Evolutionary conservation across 2,888 invertebrate species (phyloP).

Genomic region (Drosophila fungiperda): DNA sequence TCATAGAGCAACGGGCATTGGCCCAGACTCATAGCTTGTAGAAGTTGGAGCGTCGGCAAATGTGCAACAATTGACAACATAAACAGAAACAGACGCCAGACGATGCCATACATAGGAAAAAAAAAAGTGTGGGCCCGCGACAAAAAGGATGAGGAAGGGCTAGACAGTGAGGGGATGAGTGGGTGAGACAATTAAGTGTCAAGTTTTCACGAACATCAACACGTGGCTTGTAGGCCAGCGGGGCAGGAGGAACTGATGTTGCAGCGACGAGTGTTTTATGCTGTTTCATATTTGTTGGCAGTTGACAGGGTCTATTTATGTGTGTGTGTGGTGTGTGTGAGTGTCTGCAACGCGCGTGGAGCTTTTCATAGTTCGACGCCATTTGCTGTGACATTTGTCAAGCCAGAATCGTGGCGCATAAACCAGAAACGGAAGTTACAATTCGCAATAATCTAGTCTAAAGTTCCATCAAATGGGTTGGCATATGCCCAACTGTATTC

Average conservation of each 20-base stretch:
- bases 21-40: constrained; percentile 42
- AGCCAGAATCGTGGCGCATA: constrained; percentile 46
- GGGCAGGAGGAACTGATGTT: constrained; percentile 8
- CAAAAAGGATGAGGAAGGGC: background rate
- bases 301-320: constrained; percentile 23
- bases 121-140: background rate
- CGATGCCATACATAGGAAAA: constrained; percentile 36
- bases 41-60: constrained; percentile 50
- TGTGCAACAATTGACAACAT: constrained; percentile 78
- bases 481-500: background rate
- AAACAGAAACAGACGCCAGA: constrained; percentile 71
- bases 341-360: constrained; percentile 4
- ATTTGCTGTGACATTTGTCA: constrained; percentile 68
- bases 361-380: constrained; percentile 43
- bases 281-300: constrained; percentile 64
- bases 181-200: constrained; percentile 71
- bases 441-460: constrained; percentile 5
- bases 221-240: constrained; percentile 22
- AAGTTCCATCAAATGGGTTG: constrained; percentile 7
- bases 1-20: constrained; percentile 61
- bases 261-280: constrained; percentile 66
- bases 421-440: constrained; percentile 35
- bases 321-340: background rate
- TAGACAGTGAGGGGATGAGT: constrained; percentile 24
- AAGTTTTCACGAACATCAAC: constrained; percentile 74